Evolutionary conservation across 2,113 vertebrate species (phyloP), one percentile per base, ranked within the genome.

Genomic region (Neotragus moschatus): DNA sequence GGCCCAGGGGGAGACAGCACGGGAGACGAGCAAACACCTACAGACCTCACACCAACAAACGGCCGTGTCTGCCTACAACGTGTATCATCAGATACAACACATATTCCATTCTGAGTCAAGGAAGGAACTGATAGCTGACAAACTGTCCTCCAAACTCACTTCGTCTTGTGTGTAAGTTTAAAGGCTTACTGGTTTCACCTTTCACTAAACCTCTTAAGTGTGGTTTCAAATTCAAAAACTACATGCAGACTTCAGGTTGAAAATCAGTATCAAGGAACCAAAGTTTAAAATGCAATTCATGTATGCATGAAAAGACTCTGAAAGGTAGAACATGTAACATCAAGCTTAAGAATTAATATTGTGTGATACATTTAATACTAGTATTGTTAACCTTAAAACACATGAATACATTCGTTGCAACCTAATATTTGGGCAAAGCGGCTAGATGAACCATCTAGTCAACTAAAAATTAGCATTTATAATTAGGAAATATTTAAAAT

Each of bases 191-290:
- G 56, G n/a, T 43, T 73, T 73, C 39, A 84, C 75, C 30, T 90
- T 97, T 94, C 56, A 92, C 30, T 77, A 77, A 91, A 87, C 53
- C 28, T 89, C 55, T 28, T 45, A 4, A 81, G 58, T 51, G 26
- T 2, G 56, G 56, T 58, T 94, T 97, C 84, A 93, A 90, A 70
- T 77, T 94, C 36, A 95, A 81, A 97, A 81, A 90, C 6, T 66
- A 91, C 75, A 58, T 47, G 87, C 66, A n/a, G 49, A 55, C 86
- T 95, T 51, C n/a, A 70, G 47, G 51, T 16, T 80, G 53, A 28
- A 88, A 93, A 93, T 92, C 53, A 73, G 84, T 45, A 90, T n/a
- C 53, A 55, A 2, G 30, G 39, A 86, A 86, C 84, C 26, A 94
- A 11, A 90, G 12, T 88, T 66, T n/a, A 93, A 94, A 91, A 94